Base-by-base conservation (phyloP, 2,888 invertebrate species). In the Tinea pellionella region DNA sequence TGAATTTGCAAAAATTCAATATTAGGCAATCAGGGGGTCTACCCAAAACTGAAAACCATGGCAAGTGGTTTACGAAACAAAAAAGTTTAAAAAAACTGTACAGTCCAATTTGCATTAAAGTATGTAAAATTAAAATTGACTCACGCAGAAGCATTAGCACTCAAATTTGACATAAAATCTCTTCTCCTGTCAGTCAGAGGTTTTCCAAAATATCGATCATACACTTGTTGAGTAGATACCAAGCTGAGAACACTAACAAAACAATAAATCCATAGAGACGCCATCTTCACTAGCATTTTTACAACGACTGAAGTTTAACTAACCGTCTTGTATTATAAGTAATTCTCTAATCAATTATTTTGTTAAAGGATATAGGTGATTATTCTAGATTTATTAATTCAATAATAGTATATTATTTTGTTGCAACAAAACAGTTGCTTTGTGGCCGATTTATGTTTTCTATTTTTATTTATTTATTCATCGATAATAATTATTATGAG, bases 131-230 rank as follows among this genome's bases (percentile, higher is more conserved):
- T 24, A 3, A 6, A 6, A 24, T 24, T 24, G 24, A 37, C 57
- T 32, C 13, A 57, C 57, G 29, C 13, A 32, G 57, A 29, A 57
- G 57, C 30, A 57, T 57, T 57, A 13, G 16, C 16, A 47, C n/a
- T 47, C 8, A 16, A 16, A n/a, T 7, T 16, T 9, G 16, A 2
- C n/a, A 57, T 12, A 57, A 4, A 57, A 30, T 30, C 15, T 12
- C 57, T 57, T 32, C 57, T 29, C 2, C 15, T 30, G 30, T 57
- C 57, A 7, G 32, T 57, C n/a, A 57, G 3, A n/a, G 57, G 57
- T 15, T 57, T 57, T 8, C 57, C 57, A 16, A 57, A 57, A 11
- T 29, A 57, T 15, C 16, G 9, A 13, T 57, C 57, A 32, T 57
- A 57, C 24, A 57, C 57, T 32, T 57, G 19, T 15, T 57, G 57